Evolutionary conservation across 1,140 invertebrate genomes (phyloP).

Genomic region (Mycetomoellerius zeteki): DNA sequence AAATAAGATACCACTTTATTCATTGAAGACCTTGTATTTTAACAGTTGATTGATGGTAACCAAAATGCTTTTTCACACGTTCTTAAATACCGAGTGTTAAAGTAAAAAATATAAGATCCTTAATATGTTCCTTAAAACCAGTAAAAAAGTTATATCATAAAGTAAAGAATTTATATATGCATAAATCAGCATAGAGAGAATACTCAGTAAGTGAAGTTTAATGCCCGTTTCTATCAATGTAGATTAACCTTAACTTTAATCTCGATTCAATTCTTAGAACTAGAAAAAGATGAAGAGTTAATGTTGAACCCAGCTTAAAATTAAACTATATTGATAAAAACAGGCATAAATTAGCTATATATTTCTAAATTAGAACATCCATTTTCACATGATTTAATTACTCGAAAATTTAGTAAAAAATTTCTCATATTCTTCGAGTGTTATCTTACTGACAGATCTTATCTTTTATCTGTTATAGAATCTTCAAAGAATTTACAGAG

Average conservation of each 20-base stretch:
- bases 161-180: neutral
- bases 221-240: too few relatives aligned
- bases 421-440: neutral
- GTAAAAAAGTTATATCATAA: slow-evolving; percentile 3
- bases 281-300: too few relatives aligned
- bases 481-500: slow-evolving; percentile 27
- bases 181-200: neutral
- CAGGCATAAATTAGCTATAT: neutral
- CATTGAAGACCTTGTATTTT: slow-evolving; percentile 24
- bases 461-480: neutral
- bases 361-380: neutral
- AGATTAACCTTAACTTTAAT: too few relatives aligned
- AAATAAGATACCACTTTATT: slow-evolving; percentile 59
- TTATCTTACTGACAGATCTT: neutral
- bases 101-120: neutral
- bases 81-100: neutral
- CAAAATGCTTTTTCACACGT: slow-evolving; percentile 23
- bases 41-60: slow-evolving; percentile 27
- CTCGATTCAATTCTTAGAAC: too few relatives aligned
- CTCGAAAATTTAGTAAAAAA: neutral
- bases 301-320: too few relatives aligned
- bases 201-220: neutral
- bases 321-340: too few relatives aligned
- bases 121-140: neutral
- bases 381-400: neutral